phyloP scores from a whole-genome alignment of 2,113 vertebrate species.

The Chunga burmeisteri region DNA sequence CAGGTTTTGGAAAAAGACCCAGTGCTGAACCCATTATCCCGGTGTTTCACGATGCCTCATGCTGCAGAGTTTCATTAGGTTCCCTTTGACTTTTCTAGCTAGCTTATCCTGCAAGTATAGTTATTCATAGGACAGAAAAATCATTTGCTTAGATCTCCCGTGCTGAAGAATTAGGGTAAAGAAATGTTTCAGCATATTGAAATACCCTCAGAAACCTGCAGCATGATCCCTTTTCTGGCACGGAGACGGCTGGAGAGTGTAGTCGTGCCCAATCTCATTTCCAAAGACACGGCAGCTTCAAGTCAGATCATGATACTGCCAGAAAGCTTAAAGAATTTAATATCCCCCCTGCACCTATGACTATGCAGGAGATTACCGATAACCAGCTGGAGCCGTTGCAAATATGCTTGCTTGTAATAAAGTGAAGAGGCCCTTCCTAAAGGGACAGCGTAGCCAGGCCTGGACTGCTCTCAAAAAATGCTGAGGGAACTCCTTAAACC shows the following conservation, averaged over 20 bases:
- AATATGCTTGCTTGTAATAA: constrained; percentile 7
- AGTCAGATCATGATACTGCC: neutral
- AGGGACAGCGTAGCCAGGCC: neutral
- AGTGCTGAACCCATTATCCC: neutral
- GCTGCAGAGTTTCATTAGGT: neutral
- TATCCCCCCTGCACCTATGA: constrained; percentile 33
- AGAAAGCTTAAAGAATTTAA: constrained; percentile 37
- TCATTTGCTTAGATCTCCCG: neutral
- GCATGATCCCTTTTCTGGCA: constrained; percentile 33
- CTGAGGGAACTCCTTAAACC: neutral
- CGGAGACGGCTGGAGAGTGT: neutral
- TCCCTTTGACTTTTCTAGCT: neutral
- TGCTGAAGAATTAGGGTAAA: neutral
- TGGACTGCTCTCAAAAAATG: constrained; percentile 33
- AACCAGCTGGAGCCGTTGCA: neutral
- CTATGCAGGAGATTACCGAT: constrained; percentile 31
- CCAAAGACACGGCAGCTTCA: neutral
- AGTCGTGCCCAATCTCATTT: neutral
- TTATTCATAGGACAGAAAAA: neutral
- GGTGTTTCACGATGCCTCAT: neutral
- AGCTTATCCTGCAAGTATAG: neutral
- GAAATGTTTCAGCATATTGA: constrained; percentile 18
- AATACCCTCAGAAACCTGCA: constrained; percentile 13
- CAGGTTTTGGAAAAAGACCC: neutral
- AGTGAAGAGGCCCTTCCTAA: constrained; percentile 1